phyloP scores from a whole-genome alignment of 1,140 invertebrate species.

The Colletes latitarsis region DNA sequence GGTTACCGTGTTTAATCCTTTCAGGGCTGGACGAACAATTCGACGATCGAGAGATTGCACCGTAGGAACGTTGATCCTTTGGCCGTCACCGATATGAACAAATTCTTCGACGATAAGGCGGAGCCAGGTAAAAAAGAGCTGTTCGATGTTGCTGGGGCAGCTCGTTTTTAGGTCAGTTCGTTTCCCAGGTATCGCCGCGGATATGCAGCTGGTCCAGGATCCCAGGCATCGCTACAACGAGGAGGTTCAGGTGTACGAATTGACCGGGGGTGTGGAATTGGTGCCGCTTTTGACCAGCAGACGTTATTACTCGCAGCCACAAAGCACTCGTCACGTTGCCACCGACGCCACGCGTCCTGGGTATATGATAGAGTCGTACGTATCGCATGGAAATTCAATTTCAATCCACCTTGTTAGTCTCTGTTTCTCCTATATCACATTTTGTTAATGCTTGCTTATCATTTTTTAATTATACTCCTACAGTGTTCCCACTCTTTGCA shows the following conservation, averaged over 20 bases:
- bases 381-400: slow-evolving; percentile 26
- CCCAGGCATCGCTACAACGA: slow-evolving; percentile 65
- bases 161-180: slow-evolving; percentile 14
- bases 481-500: no score
- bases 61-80: slow-evolving; percentile 55
- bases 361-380: slow-evolving; percentile 74
- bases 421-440: background rate
- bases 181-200: slow-evolving; percentile 45
- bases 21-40: slow-evolving; percentile 72
- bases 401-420: background rate
- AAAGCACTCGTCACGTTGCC: slow-evolving; percentile 72
- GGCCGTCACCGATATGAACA: slow-evolving; percentile 60
- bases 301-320: slow-evolving; percentile 68
- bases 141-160: background rate
- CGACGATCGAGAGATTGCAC: slow-evolving; percentile 61
- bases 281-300: slow-evolving; percentile 85
- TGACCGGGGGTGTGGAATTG: slow-evolving; percentile 85
- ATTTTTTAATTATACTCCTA: background rate
- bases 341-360: slow-evolving; percentile 83
- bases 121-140: slow-evolving; percentile 57
- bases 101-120: slow-evolving; percentile 65
- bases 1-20: slow-evolving; percentile 34
- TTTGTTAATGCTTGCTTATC: background rate
- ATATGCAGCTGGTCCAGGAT: slow-evolving; percentile 27
- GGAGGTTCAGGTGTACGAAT: slow-evolving; percentile 70